Percentiles rank a stretch among this genome's conserved stretches.
These are phyloP conservation scores for Aphidoletes aphidimyza DNA, from an alignment of 2,888 invertebrate species.

Conservation along the genomic window DNA sequence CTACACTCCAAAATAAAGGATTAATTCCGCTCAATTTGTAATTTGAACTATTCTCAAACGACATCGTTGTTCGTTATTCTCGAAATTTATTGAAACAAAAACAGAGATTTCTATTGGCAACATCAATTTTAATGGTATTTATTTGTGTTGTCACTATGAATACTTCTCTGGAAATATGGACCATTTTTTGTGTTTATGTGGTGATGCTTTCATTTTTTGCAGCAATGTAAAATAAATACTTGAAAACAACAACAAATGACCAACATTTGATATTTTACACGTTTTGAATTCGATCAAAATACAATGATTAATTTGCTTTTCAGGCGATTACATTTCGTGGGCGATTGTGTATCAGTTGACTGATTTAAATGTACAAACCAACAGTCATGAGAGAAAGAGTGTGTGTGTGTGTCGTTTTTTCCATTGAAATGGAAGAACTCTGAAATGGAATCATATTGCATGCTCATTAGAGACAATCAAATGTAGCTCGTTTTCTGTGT, in stretches of 20 bases:
- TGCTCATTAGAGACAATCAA: slow-evolving; percentile 36
- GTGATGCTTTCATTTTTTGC: neutral
- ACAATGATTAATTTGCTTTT: too few relatives aligned
- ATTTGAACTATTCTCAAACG: slow-evolving; percentile 37
- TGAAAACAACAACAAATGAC: neutral
- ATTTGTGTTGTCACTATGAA: neutral
- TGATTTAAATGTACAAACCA: too few relatives aligned
- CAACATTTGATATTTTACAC: too few relatives aligned
- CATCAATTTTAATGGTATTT: neutral
- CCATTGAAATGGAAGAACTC: neutral
- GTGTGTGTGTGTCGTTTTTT: neutral
- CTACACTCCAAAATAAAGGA: neutral
- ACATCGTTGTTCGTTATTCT: neutral
- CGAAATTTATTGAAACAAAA: neutral
- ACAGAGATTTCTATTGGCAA: neutral
- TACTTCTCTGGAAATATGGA: neutral
- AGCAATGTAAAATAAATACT: neutral
- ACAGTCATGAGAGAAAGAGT: too few relatives aligned
- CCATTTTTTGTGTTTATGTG: neutral
- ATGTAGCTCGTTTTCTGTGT: neutral
- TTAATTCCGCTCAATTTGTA: slow-evolving; percentile 26
- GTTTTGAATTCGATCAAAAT: too few relatives aligned
- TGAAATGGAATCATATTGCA: neutral
- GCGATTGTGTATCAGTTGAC: too few relatives aligned
- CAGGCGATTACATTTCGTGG: too few relatives aligned